phyloP scores from a whole-genome alignment of 2,113 vertebrate species.

The Macaca mulatta region DNA sequence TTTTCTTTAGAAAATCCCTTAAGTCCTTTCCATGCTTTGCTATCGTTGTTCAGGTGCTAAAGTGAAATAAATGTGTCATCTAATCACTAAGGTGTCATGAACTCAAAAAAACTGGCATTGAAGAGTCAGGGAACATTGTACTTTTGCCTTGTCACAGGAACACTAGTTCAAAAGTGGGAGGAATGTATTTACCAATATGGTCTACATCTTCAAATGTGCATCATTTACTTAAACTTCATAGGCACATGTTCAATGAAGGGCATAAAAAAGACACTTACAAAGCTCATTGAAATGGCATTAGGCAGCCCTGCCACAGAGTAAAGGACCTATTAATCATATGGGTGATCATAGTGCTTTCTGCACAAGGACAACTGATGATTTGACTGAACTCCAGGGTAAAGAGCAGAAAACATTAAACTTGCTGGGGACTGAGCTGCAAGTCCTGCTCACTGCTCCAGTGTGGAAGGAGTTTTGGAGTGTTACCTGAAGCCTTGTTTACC shows the following conservation, averaged over 20 bases:
- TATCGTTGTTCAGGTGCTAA: not conserved
- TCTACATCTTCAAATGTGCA: not conserved
- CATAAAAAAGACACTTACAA: constrained; percentile 38
- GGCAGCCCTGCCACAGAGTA: not conserved
- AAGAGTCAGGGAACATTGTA: not conserved
- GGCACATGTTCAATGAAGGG: not conserved
- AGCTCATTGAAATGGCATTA: constrained; percentile 37
- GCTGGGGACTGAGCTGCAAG: not conserved
- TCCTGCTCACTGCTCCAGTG: not conserved
- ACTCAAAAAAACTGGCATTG: not conserved
- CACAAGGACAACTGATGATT: not conserved
- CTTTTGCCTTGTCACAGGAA: not conserved
- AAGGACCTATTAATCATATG: not conserved
- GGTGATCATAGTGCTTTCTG: not conserved
- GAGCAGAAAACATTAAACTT: constrained; percentile 34
- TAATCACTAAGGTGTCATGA: not conserved
- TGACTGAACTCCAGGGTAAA: constrained; percentile 41
- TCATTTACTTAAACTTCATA: constrained; percentile 40
- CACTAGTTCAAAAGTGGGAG: constrained; percentile 18
- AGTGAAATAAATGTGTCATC: not conserved
- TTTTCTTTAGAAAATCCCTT: not conserved
- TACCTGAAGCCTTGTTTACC: not conserved
- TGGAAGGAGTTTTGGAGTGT: not conserved
- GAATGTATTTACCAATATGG: constrained; percentile 16
- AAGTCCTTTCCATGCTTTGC: not conserved